Percentiles rank a stretch among this genome's conserved stretches.
Evolutionary conservation across 2,113 vertebrate species (phyloP).

Genomic region (Podilymbus podiceps): DNA sequence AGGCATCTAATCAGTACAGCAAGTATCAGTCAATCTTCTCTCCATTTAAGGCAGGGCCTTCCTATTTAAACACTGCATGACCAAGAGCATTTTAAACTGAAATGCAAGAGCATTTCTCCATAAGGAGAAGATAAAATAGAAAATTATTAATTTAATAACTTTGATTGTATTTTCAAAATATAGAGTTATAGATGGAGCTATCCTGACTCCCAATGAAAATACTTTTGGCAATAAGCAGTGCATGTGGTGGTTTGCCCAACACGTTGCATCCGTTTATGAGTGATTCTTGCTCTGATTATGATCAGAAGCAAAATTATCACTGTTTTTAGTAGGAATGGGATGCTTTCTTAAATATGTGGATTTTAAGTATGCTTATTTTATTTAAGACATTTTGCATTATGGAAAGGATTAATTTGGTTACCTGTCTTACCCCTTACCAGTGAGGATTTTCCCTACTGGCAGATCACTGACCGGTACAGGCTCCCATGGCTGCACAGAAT

Average conservation of each 20-base stretch:
- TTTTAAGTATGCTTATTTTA: not conserved
- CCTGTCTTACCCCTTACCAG: not conserved
- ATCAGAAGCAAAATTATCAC: not conserved
- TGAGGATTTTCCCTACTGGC: not conserved
- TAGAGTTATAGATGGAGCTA: not conserved
- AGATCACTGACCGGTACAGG: not conserved
- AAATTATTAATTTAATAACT: not conserved
- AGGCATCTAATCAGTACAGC: not conserved
- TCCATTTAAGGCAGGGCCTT: not conserved
- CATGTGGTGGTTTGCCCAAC: not conserved
- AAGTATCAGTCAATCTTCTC: not conserved
- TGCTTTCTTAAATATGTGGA: not conserved
- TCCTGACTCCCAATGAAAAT: not conserved
- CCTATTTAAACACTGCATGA: not conserved
- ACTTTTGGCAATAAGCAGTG: not conserved
- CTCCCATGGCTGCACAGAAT: not conserved
- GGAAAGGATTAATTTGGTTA: not conserved
- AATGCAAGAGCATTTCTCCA: too few relatives aligned
- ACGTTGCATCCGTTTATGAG: not conserved
- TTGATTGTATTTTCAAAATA: not conserved
- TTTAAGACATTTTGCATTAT: not conserved
- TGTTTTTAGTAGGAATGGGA: not conserved
- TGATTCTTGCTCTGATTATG: not conserved
- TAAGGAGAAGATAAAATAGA: not conserved
- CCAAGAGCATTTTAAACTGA: not conserved